Base-by-base conservation (phyloP, 2,888 invertebrate genomes). In the Dugesia japonica region DNA sequence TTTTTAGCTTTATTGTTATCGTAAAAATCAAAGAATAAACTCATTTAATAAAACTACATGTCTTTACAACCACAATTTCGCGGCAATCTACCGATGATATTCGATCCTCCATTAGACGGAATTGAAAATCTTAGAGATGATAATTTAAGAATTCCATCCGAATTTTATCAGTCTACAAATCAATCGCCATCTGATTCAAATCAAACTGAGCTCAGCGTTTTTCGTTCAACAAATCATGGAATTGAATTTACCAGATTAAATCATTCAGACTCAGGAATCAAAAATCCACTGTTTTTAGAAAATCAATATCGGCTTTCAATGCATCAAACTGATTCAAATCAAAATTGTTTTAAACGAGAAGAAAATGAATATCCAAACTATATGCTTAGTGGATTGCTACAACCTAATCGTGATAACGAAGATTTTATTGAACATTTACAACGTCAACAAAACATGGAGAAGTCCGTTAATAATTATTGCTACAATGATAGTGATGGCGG, bases 11-110 rank as follows among this genome's bases (percentile, higher is more conserved):
- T n/a, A 56, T 7, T 56, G n/a, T 20, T 56, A 7, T 56, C n/a
- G n/a, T 23, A 56, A 23, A n/a, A 23, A 56, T 20, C 56, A 56
- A 56, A 56, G 23, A 56, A 56, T 56, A 56, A n/a, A 56, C 56
- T 23, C 56, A 56, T 13, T 56, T 56, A 7, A n/a, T n/a, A 56
- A 56, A 7, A 4, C 23, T 31, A 20, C 56, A 56, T 56, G 56
- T 56, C 56, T 4, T 56, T 56, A n/a, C 56, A 56, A 56, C 56
- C 56, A 20, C 56, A 56, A 56, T 56, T 56, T 56, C 56, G 56
- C 1, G 56, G 56, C 17, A 4, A 56, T 9, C 7, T 56, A n/a
- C 56, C 56, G 20, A 56, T 56, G 56, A 56, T 56, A 4, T 56
- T 13, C 56, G 56, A 56, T 56, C 7, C 56, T 7, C n/a, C 56